These are phyloP conservation scores for Drosophila paulistorum DNA, from an alignment of 1,140 invertebrate genomes.

Conservation along the genomic window DNA sequence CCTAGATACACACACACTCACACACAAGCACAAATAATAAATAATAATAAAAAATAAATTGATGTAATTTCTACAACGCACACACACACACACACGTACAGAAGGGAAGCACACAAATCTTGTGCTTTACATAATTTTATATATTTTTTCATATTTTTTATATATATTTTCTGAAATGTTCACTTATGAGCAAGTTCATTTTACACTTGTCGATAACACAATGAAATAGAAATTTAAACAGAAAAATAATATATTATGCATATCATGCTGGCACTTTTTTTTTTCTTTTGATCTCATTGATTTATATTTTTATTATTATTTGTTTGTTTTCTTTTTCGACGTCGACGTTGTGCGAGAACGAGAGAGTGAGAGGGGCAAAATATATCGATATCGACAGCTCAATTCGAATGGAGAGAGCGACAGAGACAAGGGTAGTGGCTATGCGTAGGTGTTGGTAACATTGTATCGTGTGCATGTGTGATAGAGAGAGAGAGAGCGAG, in stretches of 20 bases:
- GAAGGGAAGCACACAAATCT: constrained; percentile 18
- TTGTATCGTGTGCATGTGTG: constrained; percentile 7
- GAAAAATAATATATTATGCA: constrained; percentile 33
- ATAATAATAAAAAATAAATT: not conserved
- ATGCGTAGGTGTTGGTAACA: constrained; percentile 4
- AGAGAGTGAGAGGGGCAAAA: constrained; percentile 9
- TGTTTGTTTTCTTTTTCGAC: constrained; percentile 20
- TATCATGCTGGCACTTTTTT: constrained; percentile 17
- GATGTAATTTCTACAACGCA: not conserved
- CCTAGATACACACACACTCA: constrained; percentile 7
- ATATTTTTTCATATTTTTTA: constrained; percentile 13
- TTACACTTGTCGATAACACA: constrained; percentile 26
- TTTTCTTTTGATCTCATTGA: constrained; percentile 4
- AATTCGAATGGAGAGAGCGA: constrained; percentile 10
- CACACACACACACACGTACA: not conserved
- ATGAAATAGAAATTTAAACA: constrained; percentile 19
- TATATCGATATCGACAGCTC: constrained; percentile 17
- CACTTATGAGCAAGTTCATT: constrained; percentile 13
- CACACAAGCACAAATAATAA: not conserved
- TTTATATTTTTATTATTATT: constrained; percentile 19
- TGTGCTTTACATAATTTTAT: constrained; percentile 23
- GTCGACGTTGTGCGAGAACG: constrained; percentile 14
- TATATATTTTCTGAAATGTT: constrained; percentile 31
- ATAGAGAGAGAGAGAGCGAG: constrained; percentile 31
- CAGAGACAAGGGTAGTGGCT: constrained; percentile 12